Base-by-base conservation (phyloP, 2,888 invertebrate species). In the Drosophila kambysellisi region DNA sequence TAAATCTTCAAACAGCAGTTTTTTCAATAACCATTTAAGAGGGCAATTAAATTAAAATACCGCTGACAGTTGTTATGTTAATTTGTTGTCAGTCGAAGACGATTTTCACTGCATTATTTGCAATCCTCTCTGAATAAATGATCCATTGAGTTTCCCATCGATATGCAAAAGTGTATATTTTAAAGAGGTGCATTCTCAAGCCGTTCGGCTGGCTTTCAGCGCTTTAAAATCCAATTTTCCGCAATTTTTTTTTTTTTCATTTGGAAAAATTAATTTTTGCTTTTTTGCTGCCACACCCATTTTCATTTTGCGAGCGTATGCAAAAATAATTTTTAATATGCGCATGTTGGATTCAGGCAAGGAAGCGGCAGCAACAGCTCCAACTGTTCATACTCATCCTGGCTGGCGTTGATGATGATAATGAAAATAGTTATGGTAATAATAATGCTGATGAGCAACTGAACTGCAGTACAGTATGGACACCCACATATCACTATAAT, bases 311-410 rank as follows among this genome's bases (percentile, higher is more conserved):
- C 71, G 33, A 48, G 74, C 82, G 76, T 59, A 70, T 66, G 68
- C 82, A 79, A 72, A 82, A 88, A 85, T 85, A 71, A 85, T 88
- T 84, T 79, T 87, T 82, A 84, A 88, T 85, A 89, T 82, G 77
- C 72, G 70, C 89, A 73, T 84, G 85, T 77, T 82, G 76, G 67
- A 62, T 59, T 60, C 60, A 70, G 67, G 50, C 54, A 62, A 67
- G 61, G 50, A 62, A 39, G 57, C 33, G 12, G 39, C 37, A n/a
- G 37, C 30, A n/a, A 17, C 62, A 11, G 17, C 46, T 50, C 39
- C 51, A 8, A 25, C 41, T 39, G 76, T 39, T 50, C 17, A 41
- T 48, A n/a, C 20, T 41, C 29, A 2, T 39, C 46, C 51, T 62
- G 54, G 17, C 51, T 62, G 54, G 17, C 56, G 32, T 32, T 54